phyloP scores from a whole-genome alignment of 2,888 invertebrate genomes.

The Proisotoma minuta region DNA sequence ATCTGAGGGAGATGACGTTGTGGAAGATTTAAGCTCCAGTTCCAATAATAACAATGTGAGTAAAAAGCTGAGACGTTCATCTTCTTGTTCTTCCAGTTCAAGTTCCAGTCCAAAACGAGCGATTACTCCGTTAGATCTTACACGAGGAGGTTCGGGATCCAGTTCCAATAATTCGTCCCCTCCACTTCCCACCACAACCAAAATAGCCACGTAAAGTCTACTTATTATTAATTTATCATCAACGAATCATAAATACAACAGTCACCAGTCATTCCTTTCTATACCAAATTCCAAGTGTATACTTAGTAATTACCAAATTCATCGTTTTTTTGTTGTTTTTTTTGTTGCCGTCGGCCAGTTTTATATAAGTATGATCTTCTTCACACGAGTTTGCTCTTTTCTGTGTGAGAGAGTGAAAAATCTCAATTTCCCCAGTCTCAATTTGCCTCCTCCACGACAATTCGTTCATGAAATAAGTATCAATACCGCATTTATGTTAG shows the following conservation, averaged over 20 bases:
- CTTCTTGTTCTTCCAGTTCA: constrained; percentile 40
- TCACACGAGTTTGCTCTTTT: too few relatives aligned
- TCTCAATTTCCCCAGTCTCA: too few relatives aligned
- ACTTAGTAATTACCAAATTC: neutral
- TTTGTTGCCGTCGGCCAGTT: neutral
- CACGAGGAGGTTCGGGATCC: constrained; percentile 31
- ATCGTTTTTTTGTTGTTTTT: neutral
- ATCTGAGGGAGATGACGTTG: constrained; percentile 21
- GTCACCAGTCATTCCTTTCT: neutral
- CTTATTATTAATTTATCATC: too few relatives aligned
- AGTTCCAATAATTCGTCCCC: constrained; percentile 23
- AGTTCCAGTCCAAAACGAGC: constrained; percentile 35
- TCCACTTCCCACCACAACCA: constrained; percentile 35
- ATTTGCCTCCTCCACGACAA: too few relatives aligned
- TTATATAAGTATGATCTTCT: too few relatives aligned
- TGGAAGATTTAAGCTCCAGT: constrained; percentile 29
- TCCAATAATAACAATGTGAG: constrained; percentile 23
- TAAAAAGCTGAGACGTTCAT: constrained; percentile 29
- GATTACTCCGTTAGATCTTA: constrained; percentile 44
- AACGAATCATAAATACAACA: neutral
- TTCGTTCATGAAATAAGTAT: too few relatives aligned
- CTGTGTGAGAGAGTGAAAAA: too few relatives aligned
- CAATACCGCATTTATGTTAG: too few relatives aligned
- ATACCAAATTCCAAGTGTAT: neutral
- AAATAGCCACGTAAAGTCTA: constrained; percentile 39